Evolutionary conservation across 2,113 vertebrate genomes (phyloP).

Genomic region (Carollia perspicillata): DNA sequence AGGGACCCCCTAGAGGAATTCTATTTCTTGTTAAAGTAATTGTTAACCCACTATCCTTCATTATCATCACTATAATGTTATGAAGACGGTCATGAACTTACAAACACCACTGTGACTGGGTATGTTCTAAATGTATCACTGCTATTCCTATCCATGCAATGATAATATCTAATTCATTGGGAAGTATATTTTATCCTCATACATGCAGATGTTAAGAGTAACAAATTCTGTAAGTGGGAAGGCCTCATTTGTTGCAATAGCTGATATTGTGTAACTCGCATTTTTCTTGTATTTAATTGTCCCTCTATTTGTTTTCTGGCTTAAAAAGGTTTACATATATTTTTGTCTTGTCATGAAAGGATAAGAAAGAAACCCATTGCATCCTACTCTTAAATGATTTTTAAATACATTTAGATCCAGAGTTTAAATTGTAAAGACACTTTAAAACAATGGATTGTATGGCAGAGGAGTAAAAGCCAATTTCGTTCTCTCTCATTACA

Average conservation of each 20-base stretch:
- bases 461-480: neutral
- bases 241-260: neutral
- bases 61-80: neutral
- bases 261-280: neutral
- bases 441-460: neutral
- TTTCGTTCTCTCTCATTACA: neutral
- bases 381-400: neutral
- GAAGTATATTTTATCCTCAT: neutral
- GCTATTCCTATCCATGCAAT: constrained; percentile 10
- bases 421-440: neutral
- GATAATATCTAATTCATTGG: neutral
- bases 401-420: neutral
- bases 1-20: neutral
- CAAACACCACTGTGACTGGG: neutral
- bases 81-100: neutral
- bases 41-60: neutral
- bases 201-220: neutral
- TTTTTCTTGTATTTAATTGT: neutral
- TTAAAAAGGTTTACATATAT: neutral
- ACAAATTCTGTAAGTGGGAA: neutral
- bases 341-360: neutral
- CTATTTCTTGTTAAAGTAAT: neutral
- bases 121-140: neutral
- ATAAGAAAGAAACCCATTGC: neutral
- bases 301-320: constrained; percentile 10